phyloP scores from a whole-genome alignment of 2,113 vertebrate species.

The Rhinoderma darwinii region DNA sequence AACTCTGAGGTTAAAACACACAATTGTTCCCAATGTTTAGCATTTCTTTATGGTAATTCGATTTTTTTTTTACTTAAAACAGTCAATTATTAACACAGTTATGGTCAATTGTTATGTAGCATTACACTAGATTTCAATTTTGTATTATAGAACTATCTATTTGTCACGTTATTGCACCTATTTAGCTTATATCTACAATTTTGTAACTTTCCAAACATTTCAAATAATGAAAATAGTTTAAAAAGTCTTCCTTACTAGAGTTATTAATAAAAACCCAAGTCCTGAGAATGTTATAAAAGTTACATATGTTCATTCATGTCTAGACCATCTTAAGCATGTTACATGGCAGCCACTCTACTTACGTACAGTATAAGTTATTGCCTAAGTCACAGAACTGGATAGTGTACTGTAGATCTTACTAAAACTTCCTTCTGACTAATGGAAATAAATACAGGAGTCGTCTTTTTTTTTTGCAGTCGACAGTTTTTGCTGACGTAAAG shows the following conservation, averaged over 20 bases:
- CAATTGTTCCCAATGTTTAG: conserved; percentile 48
- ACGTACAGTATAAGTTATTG: conserved; percentile 7
- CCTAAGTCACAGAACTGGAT: conserved; percentile 3
- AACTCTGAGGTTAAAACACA: conserved; percentile 32
- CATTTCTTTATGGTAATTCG: conserved; percentile 13
- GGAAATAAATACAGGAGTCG: background rate
- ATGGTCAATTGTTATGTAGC: conserved; percentile 11
- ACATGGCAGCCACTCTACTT: background rate
- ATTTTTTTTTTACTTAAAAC: background rate
- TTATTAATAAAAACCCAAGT: conserved; percentile 75
- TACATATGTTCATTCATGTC: background rate
- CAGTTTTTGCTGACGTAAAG: background rate
- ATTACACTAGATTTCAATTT: conserved; percentile 17
- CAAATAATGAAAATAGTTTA: conserved; percentile 76
- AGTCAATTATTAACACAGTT: conserved; percentile 36
- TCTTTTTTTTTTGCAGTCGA: no score
- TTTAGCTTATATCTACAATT: conserved; percentile 68
- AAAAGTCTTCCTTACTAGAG: conserved; percentile 74
- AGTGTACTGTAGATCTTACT: background rate
- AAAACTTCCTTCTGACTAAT: background rate
- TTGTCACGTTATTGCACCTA: conserved; percentile 74
- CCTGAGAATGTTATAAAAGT: conserved; percentile 77
- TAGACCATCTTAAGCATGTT: background rate
- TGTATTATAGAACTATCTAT: conserved; percentile 63
- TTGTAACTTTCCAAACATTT: conserved; percentile 71